These are phyloP conservation scores for Sebastes kiyomatsui DNA, from an alignment of 2,797 vertebrate species.

Conservation along the genomic window DNA sequence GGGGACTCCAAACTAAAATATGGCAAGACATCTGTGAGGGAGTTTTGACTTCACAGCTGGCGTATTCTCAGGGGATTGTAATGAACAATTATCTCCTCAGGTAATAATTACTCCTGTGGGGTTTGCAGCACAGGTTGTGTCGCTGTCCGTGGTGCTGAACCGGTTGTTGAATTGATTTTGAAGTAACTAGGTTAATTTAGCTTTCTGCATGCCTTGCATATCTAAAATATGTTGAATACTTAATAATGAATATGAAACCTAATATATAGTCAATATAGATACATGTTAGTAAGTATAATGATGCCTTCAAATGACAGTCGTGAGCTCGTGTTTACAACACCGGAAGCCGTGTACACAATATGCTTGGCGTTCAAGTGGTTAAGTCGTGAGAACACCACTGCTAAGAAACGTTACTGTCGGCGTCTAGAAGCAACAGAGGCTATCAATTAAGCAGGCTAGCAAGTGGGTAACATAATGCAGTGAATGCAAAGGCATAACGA, in stretches of 20 bases:
- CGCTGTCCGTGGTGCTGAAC: background rate
- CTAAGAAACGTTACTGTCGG: too few relatives aligned
- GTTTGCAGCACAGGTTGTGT: background rate
- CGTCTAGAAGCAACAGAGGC: too few relatives aligned
- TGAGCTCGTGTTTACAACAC: too few relatives aligned
- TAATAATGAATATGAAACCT: background rate
- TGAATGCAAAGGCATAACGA: too few relatives aligned
- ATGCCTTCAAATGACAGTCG: too few relatives aligned
- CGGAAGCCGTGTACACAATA: too few relatives aligned
- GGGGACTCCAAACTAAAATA: background rate
- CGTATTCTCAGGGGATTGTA: background rate
- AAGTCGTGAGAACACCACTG: too few relatives aligned
- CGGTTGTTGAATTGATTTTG: background rate
- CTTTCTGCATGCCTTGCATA: background rate
- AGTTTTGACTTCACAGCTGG: constrained; percentile 11
- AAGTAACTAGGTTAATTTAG: background rate
- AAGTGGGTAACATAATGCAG: too few relatives aligned
- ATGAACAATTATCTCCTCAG: background rate
- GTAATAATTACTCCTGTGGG: background rate
- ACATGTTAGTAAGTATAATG: background rate
- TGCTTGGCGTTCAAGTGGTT: too few relatives aligned
- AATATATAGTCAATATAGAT: too few relatives aligned
- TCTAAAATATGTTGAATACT: background rate
- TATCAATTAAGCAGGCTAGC: too few relatives aligned
- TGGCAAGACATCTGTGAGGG: background rate